Percentiles rank a stretch among this genome's conserved stretches.
Conservation (phyloP, 2,797 vertebrate species). For the Paedocypris micromegethes region DNA sequence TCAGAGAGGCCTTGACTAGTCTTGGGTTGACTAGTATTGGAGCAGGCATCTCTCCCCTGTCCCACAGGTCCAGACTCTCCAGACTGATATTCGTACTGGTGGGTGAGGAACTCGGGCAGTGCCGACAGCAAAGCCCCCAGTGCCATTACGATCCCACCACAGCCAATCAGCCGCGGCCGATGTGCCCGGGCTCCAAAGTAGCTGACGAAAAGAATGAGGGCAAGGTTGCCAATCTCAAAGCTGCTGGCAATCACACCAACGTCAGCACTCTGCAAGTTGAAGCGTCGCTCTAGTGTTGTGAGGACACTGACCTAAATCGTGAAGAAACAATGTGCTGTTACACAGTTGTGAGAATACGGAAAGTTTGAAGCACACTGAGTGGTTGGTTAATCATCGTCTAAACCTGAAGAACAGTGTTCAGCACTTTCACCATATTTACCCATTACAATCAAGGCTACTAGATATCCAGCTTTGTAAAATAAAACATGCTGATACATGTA, state of each 20-base stretch:
- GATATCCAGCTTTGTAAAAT: no score
- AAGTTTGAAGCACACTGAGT: no score
- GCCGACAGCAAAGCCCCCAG: slow-evolving; percentile 93
- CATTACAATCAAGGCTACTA: no score
- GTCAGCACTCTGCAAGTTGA: slow-evolving; percentile 96
- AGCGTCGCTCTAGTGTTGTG: slow-evolving; percentile 94
- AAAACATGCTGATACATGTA: no score
- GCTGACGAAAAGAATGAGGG: slow-evolving; percentile 96
- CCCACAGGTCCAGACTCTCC: slow-evolving; percentile 77
- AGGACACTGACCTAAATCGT: slow-evolving; percentile 80
- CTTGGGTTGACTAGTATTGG: slow-evolving; percentile 55
- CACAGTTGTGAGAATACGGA: neutral
- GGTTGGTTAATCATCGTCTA: no score
- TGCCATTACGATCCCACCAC: slow-evolving; percentile 96
- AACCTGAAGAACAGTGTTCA: no score
- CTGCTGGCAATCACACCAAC: slow-evolving; percentile 98
- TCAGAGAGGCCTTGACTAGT: slow-evolving; percentile 50
- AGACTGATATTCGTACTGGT: slow-evolving; percentile 82
- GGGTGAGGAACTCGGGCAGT: slow-evolving; percentile 83
- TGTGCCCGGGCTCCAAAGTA: slow-evolving; percentile 96
- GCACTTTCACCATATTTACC: no score
- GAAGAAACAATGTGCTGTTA: slow-evolving; percentile 7
- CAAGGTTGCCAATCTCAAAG: slow-evolving; percentile 98
- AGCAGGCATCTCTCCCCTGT: slow-evolving; percentile 80
- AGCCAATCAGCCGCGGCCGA: slow-evolving; percentile 93